phyloP scores from a whole-genome alignment of 2,888 invertebrate genomes.

The Ryuthela nishihirai region DNA sequence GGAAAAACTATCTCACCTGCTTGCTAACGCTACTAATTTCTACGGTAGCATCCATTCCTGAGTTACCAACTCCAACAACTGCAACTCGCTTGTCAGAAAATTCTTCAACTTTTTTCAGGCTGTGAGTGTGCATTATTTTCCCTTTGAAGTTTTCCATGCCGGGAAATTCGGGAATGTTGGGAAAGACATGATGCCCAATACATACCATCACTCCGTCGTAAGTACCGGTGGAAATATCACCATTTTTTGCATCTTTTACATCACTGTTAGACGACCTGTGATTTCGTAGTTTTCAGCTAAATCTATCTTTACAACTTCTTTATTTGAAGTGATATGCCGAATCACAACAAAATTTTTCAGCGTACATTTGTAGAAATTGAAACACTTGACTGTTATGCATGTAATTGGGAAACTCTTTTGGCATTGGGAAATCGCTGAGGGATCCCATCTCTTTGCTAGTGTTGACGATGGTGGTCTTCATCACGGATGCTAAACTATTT shows the following conservation, averaged over 20 bases:
- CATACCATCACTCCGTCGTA: constrained; percentile 54
- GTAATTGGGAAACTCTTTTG: too few relatives aligned
- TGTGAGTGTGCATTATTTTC: constrained; percentile 43
- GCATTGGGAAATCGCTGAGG: too few relatives aligned
- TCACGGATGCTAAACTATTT: too few relatives aligned
- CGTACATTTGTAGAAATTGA: too few relatives aligned
- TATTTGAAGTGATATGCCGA: too few relatives aligned
- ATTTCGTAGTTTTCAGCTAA: constrained; percentile 12
- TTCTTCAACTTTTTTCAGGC: constrained; percentile 35
- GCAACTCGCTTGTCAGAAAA: constrained; percentile 49
- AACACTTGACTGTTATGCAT: too few relatives aligned
- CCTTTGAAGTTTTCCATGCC: constrained; percentile 49
- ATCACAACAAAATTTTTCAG: too few relatives aligned
- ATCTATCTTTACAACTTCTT: constrained; percentile 2
- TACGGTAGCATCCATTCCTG: constrained; percentile 51
- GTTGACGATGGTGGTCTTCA: too few relatives aligned
- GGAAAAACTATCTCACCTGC: constrained; percentile 44
- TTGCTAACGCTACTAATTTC: constrained; percentile 47
- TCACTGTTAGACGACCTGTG: constrained; percentile 12
- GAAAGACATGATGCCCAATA: constrained; percentile 53
- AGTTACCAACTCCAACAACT: constrained; percentile 55
- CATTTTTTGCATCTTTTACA: not conserved
- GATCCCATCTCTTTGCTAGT: too few relatives aligned
- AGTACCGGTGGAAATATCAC: not conserved
- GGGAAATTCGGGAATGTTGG: constrained; percentile 49